Evolutionary conservation across 2,113 vertebrate species (phyloP), one percentile per base, ranked within the genome.

Genomic region (Canis aureus): DNA sequence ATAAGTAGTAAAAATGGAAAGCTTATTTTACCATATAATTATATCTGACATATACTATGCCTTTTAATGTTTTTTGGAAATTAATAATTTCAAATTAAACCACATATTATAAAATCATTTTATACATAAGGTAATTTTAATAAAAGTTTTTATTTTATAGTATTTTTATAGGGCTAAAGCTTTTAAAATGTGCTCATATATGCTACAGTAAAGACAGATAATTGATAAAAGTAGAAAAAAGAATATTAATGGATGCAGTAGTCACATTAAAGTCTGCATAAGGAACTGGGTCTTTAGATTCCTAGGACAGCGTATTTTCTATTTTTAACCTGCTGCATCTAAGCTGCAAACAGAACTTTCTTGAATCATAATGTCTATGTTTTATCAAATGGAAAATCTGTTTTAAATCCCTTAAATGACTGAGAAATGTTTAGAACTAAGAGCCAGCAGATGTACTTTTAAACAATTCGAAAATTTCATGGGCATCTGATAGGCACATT

Each of bases 11-110:
- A 82, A 96, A 93, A 64, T 57, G 80, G 69, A 81, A 57, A 86
- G 11, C 11, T 43, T 23, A 38, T 20, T 79, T 69, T 86, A 74
- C 27, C 32, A 7, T 25, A 90, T 22, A 93, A 38, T 73, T 86
- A 83, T 49, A 22, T 59, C 85, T 11, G 55, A 83, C 38, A 79
- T 17, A 60, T 1, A 53, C 79, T 17, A 22, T 32, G 53, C 11
- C 1, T 87, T 91, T 80, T 73, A 55, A 76, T 3, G 90, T 69
- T 17, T 80, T 53, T 81, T 60, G 15, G 35, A 92, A 79, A 93
- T 79, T 55, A 88, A 32, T 83, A 3, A 95, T 85, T 95, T 97
- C 38, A 94, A 96, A 94, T 78, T 85, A 96, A 88, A 59, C 57
- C 35, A 80, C 55, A 57, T 71, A 4, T 35, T 78, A 95, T 57